These are phyloP conservation scores for Paramormyrops hopkinsi DNA, from an alignment of 2,797 vertebrate genomes.

Conservation along the genomic window DNA sequence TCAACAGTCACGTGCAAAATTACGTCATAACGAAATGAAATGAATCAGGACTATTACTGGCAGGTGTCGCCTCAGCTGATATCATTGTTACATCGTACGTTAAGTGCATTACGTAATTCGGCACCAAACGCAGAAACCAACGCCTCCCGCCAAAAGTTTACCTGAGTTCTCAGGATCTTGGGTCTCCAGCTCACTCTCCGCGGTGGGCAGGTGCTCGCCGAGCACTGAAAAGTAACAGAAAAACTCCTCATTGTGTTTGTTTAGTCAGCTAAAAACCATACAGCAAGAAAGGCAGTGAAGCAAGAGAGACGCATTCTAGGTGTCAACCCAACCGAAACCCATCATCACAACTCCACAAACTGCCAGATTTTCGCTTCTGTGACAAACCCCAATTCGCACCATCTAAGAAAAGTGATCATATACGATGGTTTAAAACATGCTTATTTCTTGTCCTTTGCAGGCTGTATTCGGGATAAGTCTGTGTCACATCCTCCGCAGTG, in stretches of 20 bases:
- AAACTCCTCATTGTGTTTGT: not conserved
- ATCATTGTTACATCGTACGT: not conserved
- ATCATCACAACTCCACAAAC: not conserved
- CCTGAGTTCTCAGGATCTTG: not conserved
- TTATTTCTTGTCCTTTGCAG: not conserved
- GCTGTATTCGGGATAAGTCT: not conserved
- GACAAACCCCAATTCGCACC: not conserved
- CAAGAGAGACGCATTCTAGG: not conserved
- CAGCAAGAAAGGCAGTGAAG: not conserved
- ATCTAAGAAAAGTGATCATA: not conserved
- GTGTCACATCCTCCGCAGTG: not conserved
- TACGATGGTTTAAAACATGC: not conserved
- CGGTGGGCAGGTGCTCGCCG: not conserved
- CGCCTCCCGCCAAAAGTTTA: not conserved
- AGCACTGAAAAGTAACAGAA: slow-evolving; percentile 3
- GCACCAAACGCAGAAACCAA: not conserved
- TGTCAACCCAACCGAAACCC: not conserved
- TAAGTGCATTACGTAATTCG: not conserved
- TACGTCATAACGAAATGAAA: not conserved
- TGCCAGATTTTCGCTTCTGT: not conserved
- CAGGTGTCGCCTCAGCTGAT: not conserved
- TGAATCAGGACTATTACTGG: not conserved
- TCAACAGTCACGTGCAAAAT: not conserved
- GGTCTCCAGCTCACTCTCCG: not conserved
- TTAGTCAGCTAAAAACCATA: not conserved